A percentile compares a stretch with the other conserved stretches of the same genome.
Conservation (phyloP, 1,140 invertebrate genomes). For the Apocrypta bakeri region DNA sequence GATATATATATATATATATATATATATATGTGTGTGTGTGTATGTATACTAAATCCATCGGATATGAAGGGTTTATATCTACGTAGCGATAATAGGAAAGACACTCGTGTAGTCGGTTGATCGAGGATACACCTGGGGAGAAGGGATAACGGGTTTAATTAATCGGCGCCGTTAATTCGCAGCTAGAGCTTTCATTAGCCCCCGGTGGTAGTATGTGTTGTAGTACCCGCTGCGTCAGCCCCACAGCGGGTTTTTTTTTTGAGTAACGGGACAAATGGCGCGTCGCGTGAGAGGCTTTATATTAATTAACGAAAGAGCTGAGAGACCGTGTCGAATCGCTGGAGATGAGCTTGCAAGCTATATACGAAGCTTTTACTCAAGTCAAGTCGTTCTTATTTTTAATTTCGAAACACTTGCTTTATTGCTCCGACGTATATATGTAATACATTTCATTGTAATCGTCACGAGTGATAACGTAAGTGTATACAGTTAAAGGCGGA, state of each 20-base stretch:
- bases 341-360: background rate
- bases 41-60: too few species aligned
- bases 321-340: background rate
- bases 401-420: too few species aligned
- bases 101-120: background rate
- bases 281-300: background rate
- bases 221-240: background rate
- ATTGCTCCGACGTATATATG: too few species aligned
- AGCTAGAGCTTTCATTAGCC: slow-evolving; percentile 1
- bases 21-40: too few species aligned
- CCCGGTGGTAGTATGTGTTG: too few species aligned
- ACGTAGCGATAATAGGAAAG: background rate
- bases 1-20: too few species aligned
- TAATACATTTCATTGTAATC: too few species aligned
- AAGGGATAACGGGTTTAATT: slow-evolving; percentile 3
- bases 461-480: too few species aligned
- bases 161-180: slow-evolving; percentile 18
- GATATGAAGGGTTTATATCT: too few species aligned
- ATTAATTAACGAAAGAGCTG: background rate
- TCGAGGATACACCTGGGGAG: background rate
- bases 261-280: background rate
- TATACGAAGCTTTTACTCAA: too few species aligned
- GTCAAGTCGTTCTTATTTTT: too few species aligned
- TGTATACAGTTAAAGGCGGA: too few species aligned
- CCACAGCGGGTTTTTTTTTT: background rate